Evolutionary conservation across 1,140 invertebrate species (phyloP), one percentile per base, ranked within the genome.

Genomic region (Rhyacophila brunnea): DNA sequence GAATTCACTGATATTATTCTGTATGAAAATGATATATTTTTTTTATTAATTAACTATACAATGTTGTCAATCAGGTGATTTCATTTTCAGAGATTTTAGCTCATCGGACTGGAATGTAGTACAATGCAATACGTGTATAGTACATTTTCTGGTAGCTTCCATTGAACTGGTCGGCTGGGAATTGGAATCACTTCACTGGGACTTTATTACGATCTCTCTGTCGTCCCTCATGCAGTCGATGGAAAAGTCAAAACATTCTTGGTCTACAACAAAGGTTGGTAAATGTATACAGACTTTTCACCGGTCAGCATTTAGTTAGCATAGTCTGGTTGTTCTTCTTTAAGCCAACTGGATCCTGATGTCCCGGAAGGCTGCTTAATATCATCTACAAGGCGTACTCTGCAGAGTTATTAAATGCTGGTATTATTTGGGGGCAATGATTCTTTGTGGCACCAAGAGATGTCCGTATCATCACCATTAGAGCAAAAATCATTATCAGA

Each of bases 131-230:
- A 38, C 53, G 4, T 43, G 60, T 9, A 62, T 65, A 13, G 42
- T 62, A 9, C 50, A 49, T 44, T 62, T 62, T 40, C 45, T 65
- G 23, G 52, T 48, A 10, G 45, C 46, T 9, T 52, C 32, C 36
- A 38, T 65, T 15, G 18, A 65, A 42, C 32, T 28, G 10, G 14
- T 28, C 2, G 64, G 56, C 13, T 65, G 64, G 64, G 44, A 59
- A 13, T 23, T 65, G 43, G 44, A 65, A 48, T 44, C 47, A 4
- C 46, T 51, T 23, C 51, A 59, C 20, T 65, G 64, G 64, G 64
- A 65, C 19, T 65, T 65, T 35, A 60, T 65, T 4, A 65, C 45
- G 1, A 62, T 65, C 17, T 59, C 60, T 11, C 15, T 65, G 11
- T 65, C 64, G 3, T 65, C 56, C 19, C 28, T 62, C 6, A 53